phyloP scores from a whole-genome alignment of 30 jellyfish, hydroid and myxozoan species.

The Aurelia sp. region DNA sequence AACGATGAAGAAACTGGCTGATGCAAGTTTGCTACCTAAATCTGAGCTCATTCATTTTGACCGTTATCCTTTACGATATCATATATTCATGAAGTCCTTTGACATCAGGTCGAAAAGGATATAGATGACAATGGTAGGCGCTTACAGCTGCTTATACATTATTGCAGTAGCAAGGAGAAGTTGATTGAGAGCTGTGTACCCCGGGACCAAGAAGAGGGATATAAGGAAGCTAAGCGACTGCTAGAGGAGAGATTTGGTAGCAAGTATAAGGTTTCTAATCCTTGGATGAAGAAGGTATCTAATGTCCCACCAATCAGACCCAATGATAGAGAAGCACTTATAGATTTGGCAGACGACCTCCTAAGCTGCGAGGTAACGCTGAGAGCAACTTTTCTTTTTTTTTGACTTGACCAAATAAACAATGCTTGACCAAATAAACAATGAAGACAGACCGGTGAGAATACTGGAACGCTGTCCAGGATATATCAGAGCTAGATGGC shows the following conservation, averaged over 20 bases:
- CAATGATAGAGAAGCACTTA: constrained; percentile 57
- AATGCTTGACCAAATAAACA: constrained; percentile 54
- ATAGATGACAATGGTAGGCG: constrained; percentile 53
- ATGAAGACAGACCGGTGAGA: constrained; percentile 58
- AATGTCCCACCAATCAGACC: constrained; percentile 48
- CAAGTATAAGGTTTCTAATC: constrained; percentile 48
- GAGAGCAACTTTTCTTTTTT: constrained; percentile 72
- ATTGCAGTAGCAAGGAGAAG: constrained; percentile 45
- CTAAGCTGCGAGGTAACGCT: constrained; percentile 55
- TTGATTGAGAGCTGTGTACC: constrained; percentile 39
- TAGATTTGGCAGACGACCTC: constrained; percentile 62
- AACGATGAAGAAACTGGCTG: constrained; percentile 54
- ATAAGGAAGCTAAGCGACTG: constrained; percentile 44
- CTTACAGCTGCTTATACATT: constrained; percentile 33
- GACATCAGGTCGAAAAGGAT: constrained; percentile 52
- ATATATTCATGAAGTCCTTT: constrained; percentile 27
- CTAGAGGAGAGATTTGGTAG: constrained; percentile 61
- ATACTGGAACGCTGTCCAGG: constrained; percentile 64
- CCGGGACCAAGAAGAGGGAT: constrained; percentile 28
- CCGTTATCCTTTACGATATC: constrained; percentile 50
- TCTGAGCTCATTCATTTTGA: constrained; percentile 41
- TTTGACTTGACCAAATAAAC: too few relatives aligned
- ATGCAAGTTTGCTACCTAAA: constrained; percentile 36
- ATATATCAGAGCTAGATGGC: constrained; percentile 64
- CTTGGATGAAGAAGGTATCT: constrained; percentile 57